Conservation (phyloP, 2,113 vertebrate genomes). For the Anarhynchus alexandrinus region DNA sequence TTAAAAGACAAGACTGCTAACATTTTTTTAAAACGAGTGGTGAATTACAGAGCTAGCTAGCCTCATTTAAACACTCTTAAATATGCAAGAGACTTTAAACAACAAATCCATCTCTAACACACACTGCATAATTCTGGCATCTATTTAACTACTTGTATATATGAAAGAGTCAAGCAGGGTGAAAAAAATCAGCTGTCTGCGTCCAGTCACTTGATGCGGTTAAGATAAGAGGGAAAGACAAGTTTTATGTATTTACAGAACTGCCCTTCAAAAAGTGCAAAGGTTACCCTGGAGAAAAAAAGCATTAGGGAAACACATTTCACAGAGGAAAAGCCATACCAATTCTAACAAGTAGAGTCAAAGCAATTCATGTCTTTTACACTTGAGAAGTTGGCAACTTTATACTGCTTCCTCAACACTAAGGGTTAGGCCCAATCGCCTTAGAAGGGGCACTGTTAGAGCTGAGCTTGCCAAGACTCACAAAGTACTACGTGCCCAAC, state of each 20-base stretch:
- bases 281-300: background rate
- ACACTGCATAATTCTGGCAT: constrained; percentile 18
- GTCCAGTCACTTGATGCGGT: background rate
- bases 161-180: background rate
- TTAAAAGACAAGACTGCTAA: constrained; percentile 35
- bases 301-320: background rate
- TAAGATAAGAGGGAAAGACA: background rate
- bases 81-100: constrained; percentile 44
- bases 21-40: background rate
- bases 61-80: constrained; percentile 55
- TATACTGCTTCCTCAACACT: background rate
- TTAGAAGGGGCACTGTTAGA: background rate
- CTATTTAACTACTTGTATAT: constrained; percentile 46
- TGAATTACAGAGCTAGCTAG: constrained; percentile 37
- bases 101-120: constrained; percentile 26
- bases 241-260: background rate
- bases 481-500: background rate
- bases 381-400: constrained; percentile 26
- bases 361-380: background rate
- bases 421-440: background rate
- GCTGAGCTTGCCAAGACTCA: background rate
- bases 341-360: background rate
- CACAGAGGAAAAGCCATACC: background rate
- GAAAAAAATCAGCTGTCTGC: background rate
- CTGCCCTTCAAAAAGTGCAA: background rate